Evolutionary conservation across 2,888 invertebrate species (phyloP).

Genomic region (Parelbella ahira): DNA sequence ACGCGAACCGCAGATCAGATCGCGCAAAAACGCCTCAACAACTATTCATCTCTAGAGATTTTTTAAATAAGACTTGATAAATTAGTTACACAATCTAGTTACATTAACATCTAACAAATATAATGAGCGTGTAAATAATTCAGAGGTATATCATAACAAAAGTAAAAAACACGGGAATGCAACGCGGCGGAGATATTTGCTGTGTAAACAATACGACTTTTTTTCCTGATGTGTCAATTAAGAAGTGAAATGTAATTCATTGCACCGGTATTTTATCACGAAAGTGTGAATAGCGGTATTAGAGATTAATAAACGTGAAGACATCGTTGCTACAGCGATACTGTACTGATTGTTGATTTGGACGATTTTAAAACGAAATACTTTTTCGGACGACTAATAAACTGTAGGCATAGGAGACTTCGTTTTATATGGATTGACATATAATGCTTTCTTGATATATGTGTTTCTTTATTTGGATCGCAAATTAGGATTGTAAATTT

Average conservation of each 20-base stretch:
- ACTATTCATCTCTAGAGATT: neutral
- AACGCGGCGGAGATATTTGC: too few relatives aligned
- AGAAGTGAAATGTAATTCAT: slow-evolving; percentile 25
- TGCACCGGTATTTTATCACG: slow-evolving; percentile 19
- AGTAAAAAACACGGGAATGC: too few relatives aligned
- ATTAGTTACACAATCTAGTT: neutral
- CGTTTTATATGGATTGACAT: too few relatives aligned
- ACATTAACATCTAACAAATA: slow-evolving; percentile 12
- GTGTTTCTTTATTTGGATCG: too few relatives aligned
- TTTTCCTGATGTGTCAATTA: slow-evolving; percentile 22
- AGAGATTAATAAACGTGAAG: slow-evolving; percentile 12
- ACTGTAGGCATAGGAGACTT: too few relatives aligned
- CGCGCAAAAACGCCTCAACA: slow-evolving; percentile 9
- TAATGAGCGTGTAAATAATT: slow-evolving; percentile 14
- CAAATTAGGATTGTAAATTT: too few relatives aligned
- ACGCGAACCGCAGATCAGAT: too few relatives aligned
- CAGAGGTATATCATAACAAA: too few relatives aligned
- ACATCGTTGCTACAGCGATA: slow-evolving; percentile 4
- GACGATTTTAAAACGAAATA: too few relatives aligned
- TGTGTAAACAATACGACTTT: slow-evolving; percentile 23
- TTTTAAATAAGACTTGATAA: neutral
- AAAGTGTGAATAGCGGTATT: slow-evolving; percentile 15
- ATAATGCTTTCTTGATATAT: too few relatives aligned
- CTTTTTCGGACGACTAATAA: too few relatives aligned
- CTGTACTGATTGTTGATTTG: too few relatives aligned